Evolutionary conservation across 2,888 invertebrate genomes (phyloP), one percentile per base, ranked within the genome.

Genomic region (Agrochola lychnidis): DNA sequence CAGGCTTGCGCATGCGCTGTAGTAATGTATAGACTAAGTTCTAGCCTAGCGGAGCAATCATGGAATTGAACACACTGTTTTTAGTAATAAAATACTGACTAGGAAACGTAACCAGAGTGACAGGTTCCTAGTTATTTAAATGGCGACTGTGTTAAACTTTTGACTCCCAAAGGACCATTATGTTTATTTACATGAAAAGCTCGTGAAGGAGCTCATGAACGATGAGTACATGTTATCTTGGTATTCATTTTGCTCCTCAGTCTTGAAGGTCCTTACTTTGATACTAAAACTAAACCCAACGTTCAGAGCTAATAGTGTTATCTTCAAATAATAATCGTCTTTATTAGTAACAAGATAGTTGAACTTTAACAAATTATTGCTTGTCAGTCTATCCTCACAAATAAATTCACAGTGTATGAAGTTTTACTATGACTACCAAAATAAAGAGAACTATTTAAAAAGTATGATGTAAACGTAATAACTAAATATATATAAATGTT

Each of bases 401-500:
- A 51, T 51, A 30, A 51, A 61, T 22, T 73, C 16, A 30, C 7
- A 77, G 0, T 53, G 7, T 51, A 53, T 61, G 42, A 59, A 36
- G 6, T 79, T 42, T 70, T 45, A 22, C 14, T 59, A 7, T 12
- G 36, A 40, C 4, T 74, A 42, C 48, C 56, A 30, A 75, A 74
- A 57, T 74, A 56, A 75, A 19, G n/a, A 2, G n/a, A 66, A 48
- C 22, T 70, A 68, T 83, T 83, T 80, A 86, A 77, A 40, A 25
- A 61, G 66, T 68, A 61, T 51, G 57, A 70, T 72, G 42, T 53
- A 70, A 66, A 64, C 36, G 36, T 62, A 73, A 62, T 61, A 72
- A 77, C 40, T 78, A 72, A 69, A 85, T 79, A 77, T 71, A 66
- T 78, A 81, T 72, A 85, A 73, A 76, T 86, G 51, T 82, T 77